Conservation (phyloP, 2,888 invertebrate species). For the Calliphora vomitoria region DNA sequence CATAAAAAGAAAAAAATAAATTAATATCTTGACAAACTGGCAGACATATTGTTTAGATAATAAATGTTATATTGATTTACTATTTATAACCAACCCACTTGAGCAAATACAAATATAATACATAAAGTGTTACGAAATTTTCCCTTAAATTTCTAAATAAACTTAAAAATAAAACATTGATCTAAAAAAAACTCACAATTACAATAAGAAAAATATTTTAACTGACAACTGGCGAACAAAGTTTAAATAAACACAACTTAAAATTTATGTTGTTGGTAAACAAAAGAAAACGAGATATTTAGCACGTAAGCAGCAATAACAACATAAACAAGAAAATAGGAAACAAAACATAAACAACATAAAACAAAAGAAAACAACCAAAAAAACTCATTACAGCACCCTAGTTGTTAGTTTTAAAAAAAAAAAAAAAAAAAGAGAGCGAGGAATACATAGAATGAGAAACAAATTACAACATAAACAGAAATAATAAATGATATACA, state of each 20-base stretch:
- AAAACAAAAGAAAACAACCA: constrained; percentile 12
- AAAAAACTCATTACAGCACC: constrained; percentile 14
- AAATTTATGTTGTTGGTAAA: neutral
- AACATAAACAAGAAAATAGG: neutral
- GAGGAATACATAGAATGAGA: neutral
- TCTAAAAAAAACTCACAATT: neutral
- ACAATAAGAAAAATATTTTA: too few species aligned
- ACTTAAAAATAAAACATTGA: neutral
- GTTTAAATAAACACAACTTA: neutral
- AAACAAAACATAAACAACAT: constrained; percentile 9
- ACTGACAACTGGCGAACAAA: neutral
- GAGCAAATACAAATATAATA: neutral
- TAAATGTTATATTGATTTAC: constrained; percentile 2
- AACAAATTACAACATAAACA: constrained; percentile 21
- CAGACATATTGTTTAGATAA: constrained; percentile 10
- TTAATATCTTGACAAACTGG: neutral
- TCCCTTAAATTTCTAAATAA: neutral
- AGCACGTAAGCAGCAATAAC: constrained; percentile 47
- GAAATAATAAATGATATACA: neutral
- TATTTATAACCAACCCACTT: neutral
- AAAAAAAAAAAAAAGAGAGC: neutral
- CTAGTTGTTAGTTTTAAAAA: neutral
- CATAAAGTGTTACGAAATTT: neutral
- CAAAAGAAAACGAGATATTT: constrained; percentile 30
- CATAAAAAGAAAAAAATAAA: neutral